Evolutionary conservation across 2,797 vertebrate species (phyloP), one percentile per base, ranked within the genome.

Genomic region (Anguilla marmorata): DNA sequence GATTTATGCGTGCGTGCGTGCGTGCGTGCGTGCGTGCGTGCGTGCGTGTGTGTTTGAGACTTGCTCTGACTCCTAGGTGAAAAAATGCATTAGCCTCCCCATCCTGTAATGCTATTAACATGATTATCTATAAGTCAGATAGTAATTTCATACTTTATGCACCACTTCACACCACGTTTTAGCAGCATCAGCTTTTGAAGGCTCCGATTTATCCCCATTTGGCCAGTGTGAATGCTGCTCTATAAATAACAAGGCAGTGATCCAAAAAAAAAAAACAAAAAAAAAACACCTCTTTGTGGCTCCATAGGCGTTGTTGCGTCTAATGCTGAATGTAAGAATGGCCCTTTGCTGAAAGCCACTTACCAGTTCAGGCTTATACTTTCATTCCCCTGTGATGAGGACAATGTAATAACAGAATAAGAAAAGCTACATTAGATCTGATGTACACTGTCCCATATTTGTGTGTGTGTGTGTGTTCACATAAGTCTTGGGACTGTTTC

Each of bases 391-490:
- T 93, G 95, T 95, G 96, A 97, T 95, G 95, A 96, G 96, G 95
- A 97, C 95, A 96, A 97, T 95, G 96, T 97, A 97, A 98, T 97
- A 97, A 97, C 96, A 97, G 95, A 96, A 97, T 97, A 97, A 98
- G 97, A 96, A 94, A 94, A 96, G 95, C 93, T 95, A 93, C 95
- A 96, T 97, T 96, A 97, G 96, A 93, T 92, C 92, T 91, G 92
- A 91, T 89, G 94, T 94, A 95, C 94, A 95, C 95, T 94, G 92
- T 52, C 79, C 95, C 94, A 92, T 95, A 93, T 95, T 95, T 92
- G 85, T 85, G 89, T 41, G 45, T 56, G 85, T 87, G 74, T 63
- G 85, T 45, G 30, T 76, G 86, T 48, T 63, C 12, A 24, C 1
- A 60, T 60, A 27, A n/a, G 24, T 27, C 7, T 24, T 66, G 0